These are phyloP conservation scores for Andricus grossulariae DNA, from an alignment of 1,140 invertebrate species.

Conservation along the genomic window DNA sequence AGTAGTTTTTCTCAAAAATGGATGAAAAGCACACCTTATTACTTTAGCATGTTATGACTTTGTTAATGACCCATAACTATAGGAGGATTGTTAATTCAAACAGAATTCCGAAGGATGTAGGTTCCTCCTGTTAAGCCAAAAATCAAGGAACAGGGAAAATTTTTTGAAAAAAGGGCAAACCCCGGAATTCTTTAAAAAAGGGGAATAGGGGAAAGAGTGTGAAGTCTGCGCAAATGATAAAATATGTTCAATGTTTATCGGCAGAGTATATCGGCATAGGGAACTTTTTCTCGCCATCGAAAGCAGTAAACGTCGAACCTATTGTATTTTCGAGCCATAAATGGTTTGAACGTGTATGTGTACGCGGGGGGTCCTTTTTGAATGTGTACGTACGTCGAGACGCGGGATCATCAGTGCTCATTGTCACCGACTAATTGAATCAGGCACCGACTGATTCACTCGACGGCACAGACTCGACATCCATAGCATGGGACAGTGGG, in stretches of 20 bases:
- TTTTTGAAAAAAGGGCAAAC: too few species aligned
- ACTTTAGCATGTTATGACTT: too few species aligned
- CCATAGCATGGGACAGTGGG: neutral
- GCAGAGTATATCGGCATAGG: neutral
- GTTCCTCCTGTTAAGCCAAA: too few species aligned
- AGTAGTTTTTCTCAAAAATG: too few species aligned
- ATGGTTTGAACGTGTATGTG: conserved; percentile 8
- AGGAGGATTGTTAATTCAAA: too few species aligned
- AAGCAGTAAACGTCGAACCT: conserved; percentile 32
- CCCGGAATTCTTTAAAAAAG: too few species aligned
- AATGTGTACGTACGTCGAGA: conserved; percentile 47
- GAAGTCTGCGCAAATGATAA: too few species aligned
- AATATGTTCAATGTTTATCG: neutral
- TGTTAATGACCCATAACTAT: too few species aligned
- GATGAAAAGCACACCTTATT: too few species aligned
- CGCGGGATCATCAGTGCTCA: conserved; percentile 64
- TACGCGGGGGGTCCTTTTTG: neutral
- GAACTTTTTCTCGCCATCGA: neutral
- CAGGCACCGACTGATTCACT: conserved; percentile 58
- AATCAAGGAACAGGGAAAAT: too few species aligned
- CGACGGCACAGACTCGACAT: conserved; percentile 39
- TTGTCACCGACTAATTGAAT: conserved; percentile 67
- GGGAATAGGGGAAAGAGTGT: too few species aligned
- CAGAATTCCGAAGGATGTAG: too few species aligned
- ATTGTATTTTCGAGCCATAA: conserved; percentile 33